phyloP scores from a whole-genome alignment of 2,888 invertebrate genomes.

The Monoplex corrugatus region DNA sequence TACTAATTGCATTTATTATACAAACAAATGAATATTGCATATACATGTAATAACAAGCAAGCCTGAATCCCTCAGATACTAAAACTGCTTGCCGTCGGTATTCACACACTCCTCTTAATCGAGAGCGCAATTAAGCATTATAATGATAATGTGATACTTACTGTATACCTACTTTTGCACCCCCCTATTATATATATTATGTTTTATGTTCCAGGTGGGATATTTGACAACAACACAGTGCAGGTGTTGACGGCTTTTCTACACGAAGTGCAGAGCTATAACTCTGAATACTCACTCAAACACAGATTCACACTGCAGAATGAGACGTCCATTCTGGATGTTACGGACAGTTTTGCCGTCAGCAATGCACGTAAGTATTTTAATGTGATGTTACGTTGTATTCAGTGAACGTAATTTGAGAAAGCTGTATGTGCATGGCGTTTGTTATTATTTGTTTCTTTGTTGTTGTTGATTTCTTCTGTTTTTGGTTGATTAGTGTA shows the following conservation, averaged over 20 bases:
- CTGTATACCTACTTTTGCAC: neutral
- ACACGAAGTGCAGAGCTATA: slow-evolving; percentile 59
- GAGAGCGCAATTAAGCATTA: no score
- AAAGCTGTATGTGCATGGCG: no score
- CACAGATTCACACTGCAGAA: slow-evolving; percentile 55
- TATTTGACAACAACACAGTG: slow-evolving; percentile 61
- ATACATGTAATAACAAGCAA: no score
- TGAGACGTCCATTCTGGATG: slow-evolving; percentile 58
- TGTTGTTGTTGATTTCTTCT: neutral
- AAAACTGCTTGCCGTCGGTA: no score
- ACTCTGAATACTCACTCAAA: slow-evolving; percentile 49
- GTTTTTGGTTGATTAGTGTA: no score
- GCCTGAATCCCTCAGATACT: no score
- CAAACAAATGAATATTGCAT: no score
- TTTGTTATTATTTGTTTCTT: neutral
- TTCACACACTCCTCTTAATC: no score
- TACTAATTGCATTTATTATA: no score
- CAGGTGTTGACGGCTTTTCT: slow-evolving; percentile 61
- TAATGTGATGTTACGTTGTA: neutral
- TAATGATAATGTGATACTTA: neutral
- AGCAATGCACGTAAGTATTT: slow-evolving; percentile 63
- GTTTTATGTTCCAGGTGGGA: slow-evolving; percentile 55
- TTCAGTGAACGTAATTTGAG: no score
- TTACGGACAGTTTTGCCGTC: slow-evolving; percentile 65
- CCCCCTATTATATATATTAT: neutral